Percentiles rank a stretch among this genome's conserved stretches.
Conservation (phyloP, 2,888 invertebrate species). For the Trichacis sp. region DNA sequence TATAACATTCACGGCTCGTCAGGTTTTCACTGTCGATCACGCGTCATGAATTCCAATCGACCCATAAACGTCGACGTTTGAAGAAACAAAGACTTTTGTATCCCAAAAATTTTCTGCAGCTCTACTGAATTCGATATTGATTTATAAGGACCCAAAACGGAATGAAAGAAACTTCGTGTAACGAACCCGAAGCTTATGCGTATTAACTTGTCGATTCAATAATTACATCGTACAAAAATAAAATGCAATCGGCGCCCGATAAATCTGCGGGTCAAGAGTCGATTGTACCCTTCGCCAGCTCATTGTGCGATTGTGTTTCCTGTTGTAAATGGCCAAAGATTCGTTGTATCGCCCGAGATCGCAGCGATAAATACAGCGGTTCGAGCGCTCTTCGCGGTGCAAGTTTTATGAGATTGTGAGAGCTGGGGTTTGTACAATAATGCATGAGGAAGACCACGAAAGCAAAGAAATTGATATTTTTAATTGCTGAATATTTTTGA, state of each 20-base stretch:
- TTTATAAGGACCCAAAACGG: no score
- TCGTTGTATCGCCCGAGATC: conserved; percentile 31
- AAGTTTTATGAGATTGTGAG: conserved; percentile 36
- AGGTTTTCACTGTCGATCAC: not conserved
- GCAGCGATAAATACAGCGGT: conserved; percentile 30
- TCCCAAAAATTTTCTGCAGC: no score
- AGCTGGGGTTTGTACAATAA: not conserved
- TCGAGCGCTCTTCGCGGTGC: conserved; percentile 20
- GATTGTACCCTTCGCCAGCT: conserved; percentile 7
- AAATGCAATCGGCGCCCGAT: conserved; percentile 1
- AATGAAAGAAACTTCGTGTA: no score
- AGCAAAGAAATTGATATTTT: no score
- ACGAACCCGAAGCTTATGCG: not conserved
- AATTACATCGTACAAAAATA: conserved; percentile 1
- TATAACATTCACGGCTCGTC: not conserved
- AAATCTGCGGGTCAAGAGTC: conserved; percentile 3
- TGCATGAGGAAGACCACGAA: no score
- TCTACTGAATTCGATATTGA: no score
- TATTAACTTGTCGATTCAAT: not conserved
- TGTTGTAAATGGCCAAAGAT: conserved; percentile 32
- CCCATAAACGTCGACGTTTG: no score
- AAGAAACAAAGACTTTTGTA: no score
- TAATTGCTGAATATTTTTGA: no score
- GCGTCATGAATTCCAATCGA: not conserved
- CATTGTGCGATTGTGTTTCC: conserved; percentile 31